phyloP scores from a whole-genome alignment of 2,113 vertebrate genomes.

The Antennarius striatus region DNA sequence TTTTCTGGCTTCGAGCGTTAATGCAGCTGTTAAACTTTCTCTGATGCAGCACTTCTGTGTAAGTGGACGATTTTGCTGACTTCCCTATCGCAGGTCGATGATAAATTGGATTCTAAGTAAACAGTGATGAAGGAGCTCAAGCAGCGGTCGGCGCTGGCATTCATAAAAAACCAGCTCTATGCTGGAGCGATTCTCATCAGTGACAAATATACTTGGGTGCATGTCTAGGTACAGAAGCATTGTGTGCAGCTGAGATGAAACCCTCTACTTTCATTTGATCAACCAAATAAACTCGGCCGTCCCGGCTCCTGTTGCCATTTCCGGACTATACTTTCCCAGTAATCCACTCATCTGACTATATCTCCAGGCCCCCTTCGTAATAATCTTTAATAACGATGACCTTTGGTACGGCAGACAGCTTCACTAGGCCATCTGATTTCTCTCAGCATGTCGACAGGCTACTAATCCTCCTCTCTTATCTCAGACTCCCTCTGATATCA shows the following conservation, averaged over 20 bases:
- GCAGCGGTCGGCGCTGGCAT: slow-evolving; percentile 58
- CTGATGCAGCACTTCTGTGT: slow-evolving; percentile 70
- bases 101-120: slow-evolving; percentile 75
- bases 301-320: slow-evolving; percentile 47
- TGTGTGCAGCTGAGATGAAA: slow-evolving; percentile 38
- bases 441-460: slow-evolving; percentile 53
- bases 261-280: slow-evolving; percentile 32
- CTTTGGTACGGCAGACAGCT: slow-evolving; percentile 69
- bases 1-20: slow-evolving; percentile 55
- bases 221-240: slow-evolving; percentile 43
- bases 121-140: slow-evolving; percentile 72
- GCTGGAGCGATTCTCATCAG: slow-evolving; percentile 48
- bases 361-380: slow-evolving; percentile 57
- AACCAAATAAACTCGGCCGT: slow-evolving; percentile 35
- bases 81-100: slow-evolving; percentile 55
- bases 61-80: slow-evolving; percentile 70
- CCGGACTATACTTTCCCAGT: slow-evolving; percentile 49
- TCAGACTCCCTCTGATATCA: slow-evolving; percentile 64
- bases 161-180: slow-evolving; percentile 54
- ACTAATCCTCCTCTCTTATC: slow-evolving; percentile 69
- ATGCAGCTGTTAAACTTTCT: slow-evolving; percentile 59
- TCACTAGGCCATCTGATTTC: slow-evolving; percentile 58
- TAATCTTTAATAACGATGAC: slow-evolving; percentile 68
- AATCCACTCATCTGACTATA: slow-evolving; percentile 70
- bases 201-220: slow-evolving; percentile 63